Evolutionary conservation across 2,797 vertebrate species (phyloP).

Genomic region (Coregonus sp.): DNA sequence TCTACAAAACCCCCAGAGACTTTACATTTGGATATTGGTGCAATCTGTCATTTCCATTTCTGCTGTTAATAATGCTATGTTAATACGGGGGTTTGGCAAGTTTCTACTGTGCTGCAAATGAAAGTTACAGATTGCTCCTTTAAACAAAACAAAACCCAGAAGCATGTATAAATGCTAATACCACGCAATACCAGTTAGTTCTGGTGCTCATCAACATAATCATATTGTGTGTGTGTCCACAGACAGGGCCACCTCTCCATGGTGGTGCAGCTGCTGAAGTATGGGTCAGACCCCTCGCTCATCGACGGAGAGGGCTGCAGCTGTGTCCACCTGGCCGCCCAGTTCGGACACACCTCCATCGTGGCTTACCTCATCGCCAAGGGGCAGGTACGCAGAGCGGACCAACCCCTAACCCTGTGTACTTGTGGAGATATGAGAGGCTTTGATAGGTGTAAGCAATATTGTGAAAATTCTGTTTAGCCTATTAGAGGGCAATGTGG

Average conservation of each 20-base stretch:
- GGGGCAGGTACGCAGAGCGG: constrained; percentile 84
- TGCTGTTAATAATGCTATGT: too few species aligned
- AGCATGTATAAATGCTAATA: background rate
- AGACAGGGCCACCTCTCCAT: constrained; percentile 98
- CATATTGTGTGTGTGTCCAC: constrained; percentile 8
- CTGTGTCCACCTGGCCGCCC: constrained; percentile 95
- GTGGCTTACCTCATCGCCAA: constrained; percentile 99
- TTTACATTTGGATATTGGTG: background rate
- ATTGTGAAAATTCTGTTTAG: background rate
- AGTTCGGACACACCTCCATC: constrained; percentile 98
- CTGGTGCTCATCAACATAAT: background rate
- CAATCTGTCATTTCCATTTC: background rate
- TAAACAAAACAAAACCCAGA: background rate
- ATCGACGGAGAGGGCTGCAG: constrained; percentile 98
- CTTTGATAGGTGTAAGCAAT: too few species aligned
- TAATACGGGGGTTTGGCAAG: too few species aligned
- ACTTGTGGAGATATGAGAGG: too few species aligned
- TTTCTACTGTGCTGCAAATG: too few species aligned
- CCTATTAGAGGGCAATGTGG: background rate
- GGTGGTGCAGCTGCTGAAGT: constrained; percentile 99
- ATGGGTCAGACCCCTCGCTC: constrained; percentile 93
- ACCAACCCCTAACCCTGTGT: too few species aligned
- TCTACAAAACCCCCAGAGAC: too few species aligned
- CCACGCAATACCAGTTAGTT: too few species aligned
- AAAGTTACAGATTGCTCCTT: background rate